Evolutionary conservation across 2,113 vertebrate species (phyloP), one percentile per base, ranked within the genome.

Genomic region (Channa maculata): DNA sequence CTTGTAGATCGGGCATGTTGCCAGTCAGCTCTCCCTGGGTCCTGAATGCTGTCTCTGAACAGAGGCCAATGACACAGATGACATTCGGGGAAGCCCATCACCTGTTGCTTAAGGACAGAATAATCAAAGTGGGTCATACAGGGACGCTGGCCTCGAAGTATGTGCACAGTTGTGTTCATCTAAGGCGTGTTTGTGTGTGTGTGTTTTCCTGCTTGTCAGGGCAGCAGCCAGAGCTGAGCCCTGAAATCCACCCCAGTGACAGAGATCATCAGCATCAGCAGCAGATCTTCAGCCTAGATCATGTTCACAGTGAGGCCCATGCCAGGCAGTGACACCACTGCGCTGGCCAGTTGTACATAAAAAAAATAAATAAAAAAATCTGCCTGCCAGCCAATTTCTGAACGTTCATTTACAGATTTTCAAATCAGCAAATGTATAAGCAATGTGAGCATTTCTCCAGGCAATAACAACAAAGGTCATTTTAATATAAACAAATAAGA

Each of bases 1-100:
- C 88, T 93, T 92, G 85, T 86, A 88, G 82, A 92, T 89, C 82
- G 86, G 92, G 90, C 91, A 90, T 68, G 66, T 87, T 81, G 88
- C 90, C 91, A 93, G 88, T 71, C 88, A 64, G 83, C 84, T 83
- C 87, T 88, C 88, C 80, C 90, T 57, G 66, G 87, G 89, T 89
- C 87, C 86, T 84, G 81, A 82, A 75, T 66, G 71, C 76, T 45
- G 77, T 75, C 75, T 85, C 88, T 82, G 88, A 88, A 86, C 88
- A 76, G 77, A 77, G 87, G 89, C 86, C 91, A 86, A 67, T 50
- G 70, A 88, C 83, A 86, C 84, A 77, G 85, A 89, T 81, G 88
- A 91, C 86, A 85, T 84, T 79, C 52, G 41, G 84, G 86, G 76
- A 82, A 87, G 67, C 82, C 86, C 80, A 62, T 92, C 89, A 93